A percentile compares a stretch with the other conserved stretches of the same genome.
Evolutionary conservation across 2,888 invertebrate species (phyloP).

Genomic region (Rhamnusium bicolor): DNA sequence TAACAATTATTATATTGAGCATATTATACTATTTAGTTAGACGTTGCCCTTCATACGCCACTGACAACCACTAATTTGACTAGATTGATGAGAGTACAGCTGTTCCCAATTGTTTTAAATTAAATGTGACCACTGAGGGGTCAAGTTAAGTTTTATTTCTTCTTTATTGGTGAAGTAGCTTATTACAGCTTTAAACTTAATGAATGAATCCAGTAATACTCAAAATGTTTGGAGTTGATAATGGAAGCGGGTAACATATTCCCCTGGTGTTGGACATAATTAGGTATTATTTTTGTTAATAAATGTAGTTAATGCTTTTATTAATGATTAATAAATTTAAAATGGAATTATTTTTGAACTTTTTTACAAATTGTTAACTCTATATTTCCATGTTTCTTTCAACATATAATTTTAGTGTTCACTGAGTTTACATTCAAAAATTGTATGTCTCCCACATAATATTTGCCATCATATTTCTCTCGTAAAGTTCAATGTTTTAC

Average conservation of each 20-base stretch:
- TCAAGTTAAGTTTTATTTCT: conserved; percentile 56
- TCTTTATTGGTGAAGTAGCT: conserved; percentile 41
- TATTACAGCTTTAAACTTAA: conserved; percentile 38
- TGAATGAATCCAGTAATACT: background rate
- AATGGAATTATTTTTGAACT: background rate
- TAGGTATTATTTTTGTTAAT: background rate
- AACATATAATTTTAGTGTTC: background rate
- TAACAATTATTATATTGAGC: too few relatives aligned
- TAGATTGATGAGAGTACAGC: conserved; percentile 67
- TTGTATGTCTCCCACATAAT: background rate
- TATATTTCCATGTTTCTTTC: background rate
- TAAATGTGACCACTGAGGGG: conserved; percentile 59
- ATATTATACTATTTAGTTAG: background rate
- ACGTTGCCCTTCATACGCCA: conserved; percentile 22
- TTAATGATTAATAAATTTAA: background rate
- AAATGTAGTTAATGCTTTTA: background rate
- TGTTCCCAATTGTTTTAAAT: conserved; percentile 69
- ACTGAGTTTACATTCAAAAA: background rate
- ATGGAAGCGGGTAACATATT: background rate
- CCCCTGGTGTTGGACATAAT: background rate
- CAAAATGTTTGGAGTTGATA: conserved; percentile 10
- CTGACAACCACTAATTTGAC: conserved; percentile 62
- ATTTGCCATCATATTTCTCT: background rate
- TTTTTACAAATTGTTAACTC: background rate
- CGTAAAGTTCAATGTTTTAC: background rate